Conservation (phyloP, 2,113 vertebrate genomes). For the Urocolius indicus region DNA sequence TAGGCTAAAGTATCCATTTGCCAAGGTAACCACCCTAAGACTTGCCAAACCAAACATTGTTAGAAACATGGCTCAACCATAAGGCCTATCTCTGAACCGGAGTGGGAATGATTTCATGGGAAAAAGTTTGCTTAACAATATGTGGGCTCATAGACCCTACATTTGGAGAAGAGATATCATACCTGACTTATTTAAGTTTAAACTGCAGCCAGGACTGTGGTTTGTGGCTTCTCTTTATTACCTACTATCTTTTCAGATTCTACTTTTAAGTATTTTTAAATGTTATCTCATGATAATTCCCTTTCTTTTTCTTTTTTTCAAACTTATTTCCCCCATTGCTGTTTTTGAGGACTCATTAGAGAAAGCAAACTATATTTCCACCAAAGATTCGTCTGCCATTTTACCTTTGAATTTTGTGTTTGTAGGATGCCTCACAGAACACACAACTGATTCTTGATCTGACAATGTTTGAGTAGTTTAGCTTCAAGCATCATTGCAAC, state of each 20-base stretch:
- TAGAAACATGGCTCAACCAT: background rate
- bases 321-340: background rate
- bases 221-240: conserved; percentile 11
- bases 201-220: background rate
- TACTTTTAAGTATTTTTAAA: background rate
- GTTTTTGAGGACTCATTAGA: background rate
- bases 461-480: background rate
- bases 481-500: background rate
- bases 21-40: conserved; percentile 16
- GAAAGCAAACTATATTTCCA: background rate
- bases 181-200: background rate
- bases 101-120: conserved; percentile 31
- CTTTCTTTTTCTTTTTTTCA: background rate
- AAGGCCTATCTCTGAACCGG: conserved; percentile 9
- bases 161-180: background rate
- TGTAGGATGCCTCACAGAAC: background rate
- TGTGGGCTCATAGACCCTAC: background rate
- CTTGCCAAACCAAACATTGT: conserved; percentile 46
- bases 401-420: background rate
- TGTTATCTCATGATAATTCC: background rate
- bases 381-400: background rate
- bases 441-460: background rate
- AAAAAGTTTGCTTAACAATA: conserved; percentile 27
- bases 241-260: background rate
- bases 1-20: conserved; percentile 5